These are phyloP conservation scores for Eugnorisma glareosa DNA, from an alignment of 2,888 invertebrate genomes.

Conservation along the genomic window DNA sequence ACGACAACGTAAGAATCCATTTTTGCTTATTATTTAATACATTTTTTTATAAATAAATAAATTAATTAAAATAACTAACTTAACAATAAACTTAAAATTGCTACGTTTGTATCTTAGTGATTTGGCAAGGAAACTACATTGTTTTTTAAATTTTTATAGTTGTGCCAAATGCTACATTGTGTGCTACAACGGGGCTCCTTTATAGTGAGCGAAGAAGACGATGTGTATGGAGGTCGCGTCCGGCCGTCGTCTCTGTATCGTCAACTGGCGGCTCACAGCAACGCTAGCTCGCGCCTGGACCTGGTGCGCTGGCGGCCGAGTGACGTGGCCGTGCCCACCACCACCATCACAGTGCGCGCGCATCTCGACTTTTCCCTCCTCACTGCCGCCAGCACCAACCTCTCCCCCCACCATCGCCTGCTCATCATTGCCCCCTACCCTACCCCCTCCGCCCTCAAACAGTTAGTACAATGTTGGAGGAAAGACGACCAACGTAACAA, in stretches of 20 bases:
- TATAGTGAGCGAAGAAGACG: conserved; percentile 58
- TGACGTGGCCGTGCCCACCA: conserved; percentile 30
- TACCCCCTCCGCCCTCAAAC: conserved; percentile 48
- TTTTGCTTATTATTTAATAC: too few relatives aligned
- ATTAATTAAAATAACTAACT: too few relatives aligned
- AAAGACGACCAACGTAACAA: conserved; percentile 68
- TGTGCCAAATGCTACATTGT: conserved; percentile 50
- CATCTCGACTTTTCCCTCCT: conserved; percentile 38
- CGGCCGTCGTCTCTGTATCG: conserved; percentile 46
- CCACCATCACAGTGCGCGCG: conserved; percentile 44
- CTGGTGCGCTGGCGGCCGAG: conserved; percentile 58
- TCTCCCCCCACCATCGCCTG: conserved; percentile 45
- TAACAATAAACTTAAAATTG: too few relatives aligned
- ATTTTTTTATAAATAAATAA: too few relatives aligned
- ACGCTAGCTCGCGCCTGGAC: conserved; percentile 34
- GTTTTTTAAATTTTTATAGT: conserved; percentile 27
- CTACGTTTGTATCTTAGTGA: not conserved
- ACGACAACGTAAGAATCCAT: conserved; percentile 34
- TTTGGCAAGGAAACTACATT: not conserved
- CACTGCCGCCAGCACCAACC: conserved; percentile 26
- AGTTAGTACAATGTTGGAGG: conserved; percentile 72
- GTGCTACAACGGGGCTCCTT: conserved; percentile 43
- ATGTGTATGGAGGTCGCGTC: conserved; percentile 20
- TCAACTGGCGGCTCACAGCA: conserved; percentile 47
- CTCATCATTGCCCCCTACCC: conserved; percentile 56